Conservation (phyloP, 2,113 vertebrate species). For the Mellivora capensis region DNA sequence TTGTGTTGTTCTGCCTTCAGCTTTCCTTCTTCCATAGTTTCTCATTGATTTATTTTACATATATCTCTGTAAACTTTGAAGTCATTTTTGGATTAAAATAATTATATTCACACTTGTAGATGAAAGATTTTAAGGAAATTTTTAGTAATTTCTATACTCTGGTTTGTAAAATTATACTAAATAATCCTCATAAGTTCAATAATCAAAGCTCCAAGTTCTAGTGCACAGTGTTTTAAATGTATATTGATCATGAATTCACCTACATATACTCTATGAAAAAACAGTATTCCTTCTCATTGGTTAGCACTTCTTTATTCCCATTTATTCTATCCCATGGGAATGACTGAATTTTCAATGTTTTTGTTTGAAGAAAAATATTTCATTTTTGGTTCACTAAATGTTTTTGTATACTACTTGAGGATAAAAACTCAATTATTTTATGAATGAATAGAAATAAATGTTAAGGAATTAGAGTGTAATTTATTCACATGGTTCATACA, state of each 20-base stretch:
- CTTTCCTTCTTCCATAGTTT: neutral
- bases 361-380: neutral
- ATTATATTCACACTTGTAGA: neutral
- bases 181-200: neutral
- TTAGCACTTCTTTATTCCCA: neutral
- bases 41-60: neutral
- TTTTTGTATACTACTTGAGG: neutral
- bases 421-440: neutral
- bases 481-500: neutral
- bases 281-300: neutral
- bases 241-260: neutral
- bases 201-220: neutral
- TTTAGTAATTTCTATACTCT: neutral
- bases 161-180: neutral
- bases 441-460: neutral
- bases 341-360: neutral
- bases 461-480: neutral
- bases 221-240: neutral
- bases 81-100: neutral
- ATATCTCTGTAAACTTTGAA: neutral
- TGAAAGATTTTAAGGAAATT: neutral
- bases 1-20: neutral
- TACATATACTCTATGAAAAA: neutral
- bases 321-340: neutral
- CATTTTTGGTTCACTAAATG: neutral